Evolutionary conservation across 1,140 invertebrate species (phyloP), one percentile per base, ranked within the genome.

Genomic region (Pissodes strobi): DNA sequence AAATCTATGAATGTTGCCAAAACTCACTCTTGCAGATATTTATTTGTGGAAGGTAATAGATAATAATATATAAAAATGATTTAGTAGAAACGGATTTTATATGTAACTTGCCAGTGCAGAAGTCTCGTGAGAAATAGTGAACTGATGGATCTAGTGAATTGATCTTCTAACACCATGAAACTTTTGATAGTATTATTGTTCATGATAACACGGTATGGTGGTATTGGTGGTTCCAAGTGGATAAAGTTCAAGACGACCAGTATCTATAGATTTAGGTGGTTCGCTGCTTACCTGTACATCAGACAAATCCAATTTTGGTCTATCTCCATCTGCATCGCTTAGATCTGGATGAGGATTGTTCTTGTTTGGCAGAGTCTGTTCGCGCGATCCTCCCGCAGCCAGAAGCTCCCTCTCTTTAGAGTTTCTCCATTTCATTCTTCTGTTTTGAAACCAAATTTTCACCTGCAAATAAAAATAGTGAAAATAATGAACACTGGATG

Each of bases 381-480:
- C 95, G 15, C 95, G 83, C 6, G 92, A 94, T 2, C 95, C 95
- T 0, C 95, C 95, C 15, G 86, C 89, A 2, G 95, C 95, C 41
- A 99, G 80, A 0, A 98, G 82, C 79, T 98, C 95, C 13, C 95
- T 83, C 78, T 99, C 96, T 79, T 98, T 98, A 6, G 93, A 96
- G 79, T 99, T 99, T 6, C 96, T 84, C 94, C 94, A 97, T 79
- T 97, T 97, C 93, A 96, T 97, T 48, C 94, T 86, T 0, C 94
- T 85, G 76, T 96, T 97, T 86, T 97, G 93, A 78, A 96, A 96
- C 94, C 93, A 96, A 64, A 96, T 96, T 82, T 95, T 96, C 60
- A 96, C 93, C 93, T 96, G 82, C 12, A 83, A 85, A 72, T 38
- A 41, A 41, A 46, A 46, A 46, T n/a, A n/a, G n/a, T n/a, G n/a